phyloP scores from a whole-genome alignment of 2,888 invertebrate genomes.

The Isotomurus palustris region DNA sequence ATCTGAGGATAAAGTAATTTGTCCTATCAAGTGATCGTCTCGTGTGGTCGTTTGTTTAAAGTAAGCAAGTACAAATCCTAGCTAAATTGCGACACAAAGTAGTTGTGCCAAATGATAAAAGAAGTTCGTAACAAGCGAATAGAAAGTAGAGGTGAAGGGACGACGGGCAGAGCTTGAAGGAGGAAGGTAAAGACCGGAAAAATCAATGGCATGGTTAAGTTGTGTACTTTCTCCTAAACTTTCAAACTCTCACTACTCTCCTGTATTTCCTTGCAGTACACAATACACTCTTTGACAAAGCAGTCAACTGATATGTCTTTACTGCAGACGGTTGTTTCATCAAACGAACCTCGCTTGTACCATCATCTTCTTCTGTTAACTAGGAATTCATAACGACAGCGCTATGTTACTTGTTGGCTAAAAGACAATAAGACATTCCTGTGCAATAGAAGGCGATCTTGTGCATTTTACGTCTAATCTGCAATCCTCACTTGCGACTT shows the following conservation, averaged over 20 bases:
- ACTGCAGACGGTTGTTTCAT: background rate
- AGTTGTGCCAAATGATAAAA: slow-evolving; percentile 6
- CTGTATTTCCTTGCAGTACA: background rate
- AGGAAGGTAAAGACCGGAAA: slow-evolving; percentile 40
- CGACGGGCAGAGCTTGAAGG: slow-evolving; percentile 5
- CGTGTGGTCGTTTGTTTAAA: background rate
- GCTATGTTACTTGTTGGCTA: too few species aligned
- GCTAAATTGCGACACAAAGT: slow-evolving; percentile 6
- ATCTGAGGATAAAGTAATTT: too few species aligned
- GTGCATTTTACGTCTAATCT: too few species aligned
- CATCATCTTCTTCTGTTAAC: too few species aligned
- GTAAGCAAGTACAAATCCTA: background rate
- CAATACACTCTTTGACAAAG: too few species aligned
- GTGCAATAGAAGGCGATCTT: too few species aligned
- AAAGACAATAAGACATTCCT: too few species aligned
- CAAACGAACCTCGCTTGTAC: background rate
- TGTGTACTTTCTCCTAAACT: slow-evolving; percentile 19
- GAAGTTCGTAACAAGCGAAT: slow-evolving; percentile 3
- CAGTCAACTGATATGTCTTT: background rate
- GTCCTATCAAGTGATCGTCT: too few species aligned
- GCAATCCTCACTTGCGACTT: too few species aligned
- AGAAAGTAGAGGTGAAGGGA: slow-evolving; percentile 12
- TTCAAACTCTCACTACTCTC: slow-evolving; percentile 7
- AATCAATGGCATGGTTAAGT: slow-evolving; percentile 38
- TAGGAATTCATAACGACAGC: too few species aligned